Evolutionary conservation across 64 coral and sea anemone genomes (phyloP).

Genomic region (Porites australiensis): DNA sequence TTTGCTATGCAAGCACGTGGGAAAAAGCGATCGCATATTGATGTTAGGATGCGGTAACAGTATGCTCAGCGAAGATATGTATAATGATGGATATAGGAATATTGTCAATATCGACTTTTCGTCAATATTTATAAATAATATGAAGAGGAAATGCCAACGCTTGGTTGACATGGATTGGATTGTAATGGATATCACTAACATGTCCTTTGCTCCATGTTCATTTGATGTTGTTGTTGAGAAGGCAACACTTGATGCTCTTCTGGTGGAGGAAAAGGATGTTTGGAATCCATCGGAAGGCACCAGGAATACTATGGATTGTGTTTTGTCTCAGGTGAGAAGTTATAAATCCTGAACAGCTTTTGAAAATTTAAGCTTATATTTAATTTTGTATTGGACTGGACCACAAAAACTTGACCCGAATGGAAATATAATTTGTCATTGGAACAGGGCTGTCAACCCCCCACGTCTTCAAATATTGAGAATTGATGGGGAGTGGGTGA

Average conservation of each 20-base stretch:
- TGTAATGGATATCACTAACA: constrained; percentile 68
- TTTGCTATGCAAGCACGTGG: constrained; percentile 29
- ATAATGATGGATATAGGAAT: constrained; percentile 72
- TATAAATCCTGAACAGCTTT: neutral
- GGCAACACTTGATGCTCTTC: constrained; percentile 76
- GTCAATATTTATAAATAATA: constrained; percentile 80
- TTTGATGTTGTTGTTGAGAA: constrained; percentile 85
- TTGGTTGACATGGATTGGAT: constrained; percentile 70
- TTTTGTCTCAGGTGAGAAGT: constrained; percentile 47
- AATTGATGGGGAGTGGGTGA: too few species aligned
- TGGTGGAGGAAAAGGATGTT: constrained; percentile 68
- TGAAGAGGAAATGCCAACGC: constrained; percentile 57
- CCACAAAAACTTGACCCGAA: too few species aligned
- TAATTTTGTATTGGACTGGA: too few species aligned
- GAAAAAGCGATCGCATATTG: constrained; percentile 63
- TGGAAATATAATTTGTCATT: too few species aligned
- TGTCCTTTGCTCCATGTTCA: constrained; percentile 51
- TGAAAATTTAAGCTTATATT: too few species aligned
- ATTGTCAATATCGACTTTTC: constrained; percentile 89
- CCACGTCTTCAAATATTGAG: too few species aligned
- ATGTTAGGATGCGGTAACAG: constrained; percentile 84
- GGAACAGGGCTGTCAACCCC: too few species aligned
- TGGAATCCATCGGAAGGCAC: constrained; percentile 69
- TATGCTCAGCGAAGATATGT: constrained; percentile 77
- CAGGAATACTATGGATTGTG: constrained; percentile 49